These are phyloP conservation scores for Oryzias sinensis DNA, from an alignment of 2,797 vertebrate species.

Conservation along the genomic window DNA sequence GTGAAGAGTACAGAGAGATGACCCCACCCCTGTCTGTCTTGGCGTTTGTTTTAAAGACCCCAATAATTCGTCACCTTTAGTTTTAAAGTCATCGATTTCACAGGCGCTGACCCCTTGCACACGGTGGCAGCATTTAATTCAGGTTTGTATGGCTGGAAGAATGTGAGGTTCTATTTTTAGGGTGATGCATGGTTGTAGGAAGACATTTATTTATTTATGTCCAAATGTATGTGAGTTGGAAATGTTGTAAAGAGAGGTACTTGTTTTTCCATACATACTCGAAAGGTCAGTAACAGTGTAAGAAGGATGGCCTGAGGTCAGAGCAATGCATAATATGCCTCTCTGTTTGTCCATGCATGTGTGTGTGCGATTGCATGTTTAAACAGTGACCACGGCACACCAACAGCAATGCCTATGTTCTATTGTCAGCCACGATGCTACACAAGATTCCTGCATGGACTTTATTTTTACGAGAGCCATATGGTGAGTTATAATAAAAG, in stretches of 20 bases:
- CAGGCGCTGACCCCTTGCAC: slow-evolving; percentile 70
- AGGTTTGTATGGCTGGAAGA: slow-evolving; percentile 24
- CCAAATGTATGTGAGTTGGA: slow-evolving; percentile 26
- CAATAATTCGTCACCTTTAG: slow-evolving; percentile 83
- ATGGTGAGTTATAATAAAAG: slow-evolving; percentile 5
- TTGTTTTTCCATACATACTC: slow-evolving; percentile 72
- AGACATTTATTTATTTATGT: slow-evolving; percentile 36
- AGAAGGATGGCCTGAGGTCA: slow-evolving; percentile 81
- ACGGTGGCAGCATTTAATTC: slow-evolving; percentile 69
- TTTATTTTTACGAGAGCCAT: background rate
- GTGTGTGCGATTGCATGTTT: slow-evolving; percentile 3
- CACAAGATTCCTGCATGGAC: slow-evolving; percentile 31
- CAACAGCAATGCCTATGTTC: no score
- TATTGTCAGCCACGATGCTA: background rate
- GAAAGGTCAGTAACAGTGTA: slow-evolving; percentile 80
- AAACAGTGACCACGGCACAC: background rate
- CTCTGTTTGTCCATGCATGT: background rate
- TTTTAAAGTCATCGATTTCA: slow-evolving; percentile 77
- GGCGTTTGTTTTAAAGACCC: slow-evolving; percentile 74
- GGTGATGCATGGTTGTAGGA: slow-evolving; percentile 13
- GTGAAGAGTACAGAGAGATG: slow-evolving; percentile 46
- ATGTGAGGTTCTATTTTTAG: slow-evolving; percentile 32
- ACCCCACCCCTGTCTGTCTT: slow-evolving; percentile 47
- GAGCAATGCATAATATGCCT: slow-evolving; percentile 60
- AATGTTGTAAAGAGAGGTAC: slow-evolving; percentile 37